Conservation (phyloP, 2,113 vertebrate genomes). For the Bubo bubo region DNA sequence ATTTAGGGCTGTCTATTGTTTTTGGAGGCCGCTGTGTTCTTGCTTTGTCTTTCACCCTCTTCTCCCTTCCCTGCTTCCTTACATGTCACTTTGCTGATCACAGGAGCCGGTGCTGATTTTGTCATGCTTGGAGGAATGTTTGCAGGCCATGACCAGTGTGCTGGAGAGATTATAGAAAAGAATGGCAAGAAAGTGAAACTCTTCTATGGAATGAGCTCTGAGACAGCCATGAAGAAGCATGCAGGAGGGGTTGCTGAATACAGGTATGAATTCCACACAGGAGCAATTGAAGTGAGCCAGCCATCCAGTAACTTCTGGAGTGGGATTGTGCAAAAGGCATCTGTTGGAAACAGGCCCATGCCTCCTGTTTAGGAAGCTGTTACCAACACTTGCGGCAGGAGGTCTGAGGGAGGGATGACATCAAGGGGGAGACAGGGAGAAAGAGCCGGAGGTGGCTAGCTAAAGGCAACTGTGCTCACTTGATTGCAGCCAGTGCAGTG, state of each 20-base stretch:
- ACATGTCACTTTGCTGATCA: background rate
- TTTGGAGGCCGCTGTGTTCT: background rate
- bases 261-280: conserved; percentile 77
- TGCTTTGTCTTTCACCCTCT: background rate
- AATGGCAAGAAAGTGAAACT: conserved; percentile 94
- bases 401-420: background rate
- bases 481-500: background rate
- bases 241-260: conserved; percentile 93
- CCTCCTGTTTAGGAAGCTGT: background rate
- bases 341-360: background rate
- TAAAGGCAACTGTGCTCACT: background rate
- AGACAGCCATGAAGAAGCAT: conserved; percentile 97
- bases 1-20: background rate
- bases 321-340: background rate
- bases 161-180: conserved; percentile 91
- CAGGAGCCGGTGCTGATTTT: conserved; percentile 95
- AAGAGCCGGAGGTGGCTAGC: background rate
- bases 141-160: conserved; percentile 95
- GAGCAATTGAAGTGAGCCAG: background rate
- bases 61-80: background rate
- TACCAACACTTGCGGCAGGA: background rate
- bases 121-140: conserved; percentile 99
- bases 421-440: background rate
- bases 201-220: conserved; percentile 98
- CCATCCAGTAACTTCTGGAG: background rate